Percentiles rank a stretch among this genome's conserved stretches.
Evolutionary conservation across 2,888 invertebrate genomes (phyloP).

Genomic region (Ormyrus rosae): DNA sequence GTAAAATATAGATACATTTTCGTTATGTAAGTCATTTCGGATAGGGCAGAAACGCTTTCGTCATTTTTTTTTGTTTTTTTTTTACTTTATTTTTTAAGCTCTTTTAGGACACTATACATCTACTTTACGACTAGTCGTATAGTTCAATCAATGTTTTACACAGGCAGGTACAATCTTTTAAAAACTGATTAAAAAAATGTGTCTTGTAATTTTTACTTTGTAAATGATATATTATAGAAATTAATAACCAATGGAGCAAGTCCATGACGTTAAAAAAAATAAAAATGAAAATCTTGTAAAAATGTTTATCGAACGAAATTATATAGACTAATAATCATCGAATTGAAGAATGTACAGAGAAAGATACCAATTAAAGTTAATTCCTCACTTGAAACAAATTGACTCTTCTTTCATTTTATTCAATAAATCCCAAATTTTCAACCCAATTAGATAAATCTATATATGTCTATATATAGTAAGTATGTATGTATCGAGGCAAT

Average conservation of each 20-base stretch:
- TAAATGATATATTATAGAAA: constrained; percentile 29
- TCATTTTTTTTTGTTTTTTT: constrained; percentile 22
- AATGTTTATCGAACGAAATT: constrained; percentile 48
- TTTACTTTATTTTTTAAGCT: constrained; percentile 45
- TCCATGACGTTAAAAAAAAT: constrained; percentile 29
- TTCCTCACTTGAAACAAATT: constrained; percentile 36
- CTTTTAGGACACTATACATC: constrained; percentile 27
- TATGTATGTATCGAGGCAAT: not conserved
- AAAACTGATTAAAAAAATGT: constrained; percentile 5
- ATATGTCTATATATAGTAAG: not conserved
- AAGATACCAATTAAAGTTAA: constrained; percentile 48
- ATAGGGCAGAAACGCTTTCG: constrained; percentile 1
- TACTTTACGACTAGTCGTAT: not conserved
- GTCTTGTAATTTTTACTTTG: constrained; percentile 35
- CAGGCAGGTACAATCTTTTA: constrained; percentile 11
- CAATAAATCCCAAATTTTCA: constrained; percentile 24
- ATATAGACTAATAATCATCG: constrained; percentile 39
- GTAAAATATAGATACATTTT: constrained; percentile 25
- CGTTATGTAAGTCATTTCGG: constrained; percentile 13
- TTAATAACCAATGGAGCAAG: not conserved
- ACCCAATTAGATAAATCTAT: not conserved
- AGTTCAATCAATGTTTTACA: constrained; percentile 24
- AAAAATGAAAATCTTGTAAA: constrained; percentile 40
- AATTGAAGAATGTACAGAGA: constrained; percentile 42
- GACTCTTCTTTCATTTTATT: constrained; percentile 26